Evolutionary conservation across 2,888 invertebrate genomes (phyloP), one percentile per base, ranked within the genome.

Genomic region (Metopia argyrocephala): DNA sequence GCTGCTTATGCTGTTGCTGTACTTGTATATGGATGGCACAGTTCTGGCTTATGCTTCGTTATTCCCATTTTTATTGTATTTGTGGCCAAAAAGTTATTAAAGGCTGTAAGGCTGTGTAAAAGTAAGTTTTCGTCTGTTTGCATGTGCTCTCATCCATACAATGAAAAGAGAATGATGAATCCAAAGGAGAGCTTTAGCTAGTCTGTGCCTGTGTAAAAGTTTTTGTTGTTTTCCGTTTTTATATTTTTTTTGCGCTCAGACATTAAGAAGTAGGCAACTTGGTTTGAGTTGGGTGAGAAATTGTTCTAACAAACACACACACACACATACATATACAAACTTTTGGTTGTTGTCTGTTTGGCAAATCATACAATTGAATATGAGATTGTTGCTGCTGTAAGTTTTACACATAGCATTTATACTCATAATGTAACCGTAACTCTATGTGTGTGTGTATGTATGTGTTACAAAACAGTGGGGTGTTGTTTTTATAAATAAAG

Each of bases 11-110:
- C 31, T 23, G 54, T 46, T 62, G 65, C 69, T 70, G 74, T 74
- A 78, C 74, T 45, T 78, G 15, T 75, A 75, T 78, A 46, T 81
- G 76, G 74, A 46, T 81, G 76, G 74, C 74, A 81, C 74, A 81
- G 62, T 74, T 81, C 59, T 74, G 74, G 56, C 25, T 46, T 62
- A 66, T 54, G 52, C 50, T 62, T 38, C 64, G 28, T 57, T 25
- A n/a, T 15, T 57, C 18, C 23, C 25, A 31, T 66, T 48, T 12
- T 66, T 62, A 21, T 75, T 46, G 68, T 56, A 31, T 79, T 79
- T 79, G 74, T 74, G 64, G 68, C 62, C 54, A 54, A 69, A n/a
- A n/a, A 76, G 45, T 20, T 38, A 74, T 66, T 50, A 45, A 68
- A 68, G 23, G 61, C 54, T 62, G 71, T 71, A 48, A 9, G 9